Base-by-base conservation (phyloP, 2,888 invertebrate species). In the Scaeva pyrastri region DNA sequence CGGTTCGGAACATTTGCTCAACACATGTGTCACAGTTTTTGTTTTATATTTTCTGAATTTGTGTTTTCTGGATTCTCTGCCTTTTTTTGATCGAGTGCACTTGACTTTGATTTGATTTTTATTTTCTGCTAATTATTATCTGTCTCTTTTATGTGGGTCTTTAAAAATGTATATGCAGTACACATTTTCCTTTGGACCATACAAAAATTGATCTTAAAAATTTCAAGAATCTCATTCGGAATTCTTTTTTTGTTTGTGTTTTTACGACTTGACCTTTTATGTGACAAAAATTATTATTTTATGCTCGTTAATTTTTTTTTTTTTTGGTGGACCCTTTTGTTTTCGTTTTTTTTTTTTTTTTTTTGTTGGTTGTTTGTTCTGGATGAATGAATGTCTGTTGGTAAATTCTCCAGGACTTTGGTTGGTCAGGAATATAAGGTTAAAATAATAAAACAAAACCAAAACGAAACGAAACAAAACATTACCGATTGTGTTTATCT, bases 101-200 rank as follows among this genome's bases (percentile, higher is more conserved):
- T 85, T 85, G 84, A 85, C 84, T 80, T 72, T 68, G 72, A 74
- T 84, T 75, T 41, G 70, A 75, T 79, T 78, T 62, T 66, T 48
- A 72, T 68, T 75, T 41, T 71, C 26, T 58, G 56, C 60, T 82
- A 66, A 72, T 81, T 66, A 72, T 81, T 66, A 64, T 41, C 45
- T 45, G 52, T 36, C 71, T 12, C 11, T 52, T 52, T 21, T 50
- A 50, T 50, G 8, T 31, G 31, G 50, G 19, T 50, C 21, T 50
- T 50, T 23, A 3, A n/a, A 52, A 52, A 52, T 23, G 23, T 14
- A n/a, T n/a, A n/a, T n/a, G n/a, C n/a, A n/a, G n/a, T n/a, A 12
- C 19, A 50, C 4, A 21, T 50, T 50, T 50, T 23, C 21, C 14
- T 21, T 14, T 0, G 14, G 10, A 52, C 50, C 58, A 11, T 50